A percentile compares a stretch with the other conserved stretches of the same genome.
These are phyloP conservation scores for Toxonevra muliebris DNA, from an alignment of 2,888 invertebrate species.

Conservation along the genomic window DNA sequence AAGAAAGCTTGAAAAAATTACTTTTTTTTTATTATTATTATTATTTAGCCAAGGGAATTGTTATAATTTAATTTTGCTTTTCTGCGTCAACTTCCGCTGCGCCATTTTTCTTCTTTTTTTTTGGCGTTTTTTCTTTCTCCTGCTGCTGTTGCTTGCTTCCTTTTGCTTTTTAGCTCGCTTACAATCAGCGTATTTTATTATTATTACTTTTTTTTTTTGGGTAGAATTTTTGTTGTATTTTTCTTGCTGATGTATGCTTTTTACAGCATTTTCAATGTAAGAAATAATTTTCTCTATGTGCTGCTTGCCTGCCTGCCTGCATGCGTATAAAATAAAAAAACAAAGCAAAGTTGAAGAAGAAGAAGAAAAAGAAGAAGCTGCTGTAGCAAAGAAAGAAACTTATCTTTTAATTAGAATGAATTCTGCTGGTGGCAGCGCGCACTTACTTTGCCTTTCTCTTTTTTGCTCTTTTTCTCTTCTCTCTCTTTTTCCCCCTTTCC, in stretches of 20 bases:
- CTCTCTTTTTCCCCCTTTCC: too few species aligned
- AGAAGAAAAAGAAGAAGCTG: slow-evolving; percentile 1
- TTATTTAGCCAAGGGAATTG: slow-evolving; percentile 47
- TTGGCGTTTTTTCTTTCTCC: slow-evolving; percentile 29
- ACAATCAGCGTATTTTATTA: too few species aligned
- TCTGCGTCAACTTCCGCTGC: slow-evolving; percentile 22
- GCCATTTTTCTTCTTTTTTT: slow-evolving; percentile 27
- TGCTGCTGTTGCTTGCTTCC: slow-evolving; percentile 10
- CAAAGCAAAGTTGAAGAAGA: not conserved
- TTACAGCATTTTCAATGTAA: not conserved
- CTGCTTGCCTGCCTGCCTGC: not conserved
- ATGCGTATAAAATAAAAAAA: not conserved
- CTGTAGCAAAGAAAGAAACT: slow-evolving; percentile 6
- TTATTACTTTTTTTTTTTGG: slow-evolving; percentile 13
- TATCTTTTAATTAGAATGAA: slow-evolving; percentile 28
- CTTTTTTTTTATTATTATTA: slow-evolving; percentile 27
- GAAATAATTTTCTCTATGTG: not conserved
- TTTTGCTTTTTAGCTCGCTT: slow-evolving; percentile 1
- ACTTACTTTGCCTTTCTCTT: not conserved
- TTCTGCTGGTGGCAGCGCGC: slow-evolving; percentile 6
- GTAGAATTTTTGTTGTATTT: not conserved
- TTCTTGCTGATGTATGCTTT: not conserved
- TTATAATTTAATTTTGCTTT: slow-evolving; percentile 47
- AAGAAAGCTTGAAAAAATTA: slow-evolving; percentile 28
- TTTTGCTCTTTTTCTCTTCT: too few species aligned